Base-by-base conservation (phyloP, 64 coral and sea anemone genomes). In the Porites lutea region DNA sequence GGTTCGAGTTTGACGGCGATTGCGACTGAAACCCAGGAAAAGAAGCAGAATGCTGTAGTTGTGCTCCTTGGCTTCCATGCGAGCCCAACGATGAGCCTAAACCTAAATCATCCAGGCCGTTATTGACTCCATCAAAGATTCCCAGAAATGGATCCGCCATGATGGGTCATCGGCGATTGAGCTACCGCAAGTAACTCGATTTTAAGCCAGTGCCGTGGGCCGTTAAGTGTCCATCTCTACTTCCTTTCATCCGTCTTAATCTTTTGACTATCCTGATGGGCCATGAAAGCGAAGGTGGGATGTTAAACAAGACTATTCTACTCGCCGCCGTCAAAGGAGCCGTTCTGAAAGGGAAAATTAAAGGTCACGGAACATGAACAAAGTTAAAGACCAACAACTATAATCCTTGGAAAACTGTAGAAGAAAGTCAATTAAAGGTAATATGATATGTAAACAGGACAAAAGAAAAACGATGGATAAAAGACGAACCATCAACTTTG, bases 381-480 rank as follows among this genome's bases (percentile, higher is more conserved):
- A 47, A 83, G 88, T 88, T 89, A 89, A 83, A 96, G 95, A 77
- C 82, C 72, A 90, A 92, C 88, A 92, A 55, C 64, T 71, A 65
- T 97, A 97, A 97, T 97, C 95, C 95, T 88, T 91, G 78, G 67
- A 97, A 94, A 79, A 88, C 82, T 87, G 90, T 78, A 87, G 75
- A 94, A 97, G 90, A 93, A 83, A 94, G 87, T 97, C 92, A 97
- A 97, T 97, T 97, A 97, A 90, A 86, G 92, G 95, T 97, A 97
- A 97, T 97, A 94, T 94, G 95, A 97, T 97, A 97, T 94, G 95
- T 97, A 97, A 97, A 97, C 91, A 97, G 75, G 92, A 65, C 62
- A 55, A 93, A 82, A 91, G 87, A 82, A 94, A 90, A 93, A 89
- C 81, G 81, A 84, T 63, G 48, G 81, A 84, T 68, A 84, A 83